These are phyloP conservation scores for Propithecus coquereli DNA, from an alignment of 2,113 vertebrate genomes.

Conservation along the genomic window DNA sequence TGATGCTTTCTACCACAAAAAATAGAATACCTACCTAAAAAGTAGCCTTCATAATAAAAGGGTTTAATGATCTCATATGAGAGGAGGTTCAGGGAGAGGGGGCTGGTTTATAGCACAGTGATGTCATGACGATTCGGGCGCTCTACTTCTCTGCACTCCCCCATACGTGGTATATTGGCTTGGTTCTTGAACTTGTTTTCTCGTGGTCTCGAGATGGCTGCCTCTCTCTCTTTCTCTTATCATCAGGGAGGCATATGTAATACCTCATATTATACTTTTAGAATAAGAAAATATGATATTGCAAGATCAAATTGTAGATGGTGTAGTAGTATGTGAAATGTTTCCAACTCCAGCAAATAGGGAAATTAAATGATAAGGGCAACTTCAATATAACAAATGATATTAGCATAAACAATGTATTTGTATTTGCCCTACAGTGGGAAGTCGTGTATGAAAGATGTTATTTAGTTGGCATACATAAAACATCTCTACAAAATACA, in stretches of 20 bases:
- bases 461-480: slow-evolving; percentile 10
- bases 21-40: neutral
- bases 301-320: neutral
- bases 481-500: slow-evolving; percentile 17
- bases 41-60: neutral
- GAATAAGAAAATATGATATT: neutral
- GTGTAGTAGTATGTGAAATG: neutral
- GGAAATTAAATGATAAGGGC: slow-evolving; percentile 4
- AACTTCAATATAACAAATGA: slow-evolving; percentile 9
- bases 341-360: neutral
- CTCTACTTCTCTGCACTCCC: neutral
- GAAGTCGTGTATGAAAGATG: neutral
- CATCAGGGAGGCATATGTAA: neutral
- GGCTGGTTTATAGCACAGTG: neutral
- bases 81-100: neutral
- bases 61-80: neutral
- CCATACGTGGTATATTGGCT: neutral
- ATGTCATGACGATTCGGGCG: neutral
- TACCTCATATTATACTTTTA: neutral
- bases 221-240: neutral
- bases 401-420: neutral
- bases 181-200: slow-evolving; percentile 17
- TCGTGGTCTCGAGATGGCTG: neutral
- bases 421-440: neutral
- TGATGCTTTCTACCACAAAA: neutral